Evolutionary conservation across 2,797 vertebrate species (phyloP), one percentile per base, ranked within the genome.

Genomic region (Scyliorhinus canicula): DNA sequence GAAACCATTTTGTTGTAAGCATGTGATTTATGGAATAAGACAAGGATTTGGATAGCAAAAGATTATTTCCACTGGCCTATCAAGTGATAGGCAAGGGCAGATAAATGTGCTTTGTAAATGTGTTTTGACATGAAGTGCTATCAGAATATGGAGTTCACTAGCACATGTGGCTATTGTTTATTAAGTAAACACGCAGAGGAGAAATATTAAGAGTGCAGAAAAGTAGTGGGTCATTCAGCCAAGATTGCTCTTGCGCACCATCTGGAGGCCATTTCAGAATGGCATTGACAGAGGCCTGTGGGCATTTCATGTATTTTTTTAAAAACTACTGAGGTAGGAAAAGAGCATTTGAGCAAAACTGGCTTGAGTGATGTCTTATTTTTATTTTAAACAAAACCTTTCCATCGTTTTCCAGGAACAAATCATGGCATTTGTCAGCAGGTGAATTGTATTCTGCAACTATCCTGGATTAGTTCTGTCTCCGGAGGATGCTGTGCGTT

Each of bases 351-450:
- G 35, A 55, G n/a, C 31, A 14, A 60, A 60, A 90, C 31, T 90
- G 86, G 35, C 55, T 90, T 60, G 55, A n/a, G 57, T 65, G 31
- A 31, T 19, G 28, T 7, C 6, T 88, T 7, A 40, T 19, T 19
- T 57, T 88, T n/a, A 44, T 91, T 40, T 65, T 63, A 19, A 44
- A 91, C 35, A 90, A 60, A 60, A 63, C 95, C 95, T 96, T 93
- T 95, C 95, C 95, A 96, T 95, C 95, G 96, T 96, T 95, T 96
- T 97, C 95, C 96, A 99, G 99, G 98, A 99, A 95, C 98, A 99
- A 97, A 99, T 99, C 95, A 98, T 99, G 97, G 97, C 98, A 26
- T 99, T 98, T 96, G 99, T 99, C 95, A 99, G 98, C 97, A 99
- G 98, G 95, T 99, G 97, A 99, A 69, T 71, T 52, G 31, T 21